These are phyloP conservation scores for Leptinotarsa rubiginosa DNA, from an alignment of 2,888 invertebrate species.

Conservation along the genomic window DNA sequence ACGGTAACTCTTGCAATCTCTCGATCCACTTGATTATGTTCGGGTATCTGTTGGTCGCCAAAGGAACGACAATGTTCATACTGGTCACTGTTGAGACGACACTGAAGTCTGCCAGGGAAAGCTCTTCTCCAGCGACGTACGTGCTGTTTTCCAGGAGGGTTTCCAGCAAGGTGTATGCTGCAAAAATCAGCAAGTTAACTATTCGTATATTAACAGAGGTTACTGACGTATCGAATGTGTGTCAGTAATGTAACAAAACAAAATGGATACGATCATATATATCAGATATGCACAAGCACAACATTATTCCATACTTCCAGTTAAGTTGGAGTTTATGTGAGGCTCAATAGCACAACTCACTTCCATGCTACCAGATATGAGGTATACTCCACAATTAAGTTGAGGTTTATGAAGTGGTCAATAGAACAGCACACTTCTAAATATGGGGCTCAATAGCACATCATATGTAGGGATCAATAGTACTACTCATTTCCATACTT, in stretches of 20 bases:
- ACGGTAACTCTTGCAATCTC: slow-evolving; percentile 50
- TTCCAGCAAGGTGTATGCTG: slow-evolving; percentile 64
- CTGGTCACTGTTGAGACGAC: slow-evolving; percentile 48
- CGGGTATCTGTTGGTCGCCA: slow-evolving; percentile 62
- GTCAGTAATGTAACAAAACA: neutral
- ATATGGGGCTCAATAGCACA: too few relatives aligned
- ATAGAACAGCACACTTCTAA: too few relatives aligned
- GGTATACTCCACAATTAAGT: too few relatives aligned
- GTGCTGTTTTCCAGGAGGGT: slow-evolving; percentile 58
- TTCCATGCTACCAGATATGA: too few relatives aligned
- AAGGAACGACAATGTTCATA: slow-evolving; percentile 61
- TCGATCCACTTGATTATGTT: slow-evolving; percentile 52
- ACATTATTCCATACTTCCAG: too few relatives aligned
- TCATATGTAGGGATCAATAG: too few relatives aligned
- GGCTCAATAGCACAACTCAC: too few relatives aligned
- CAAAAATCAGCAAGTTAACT: slow-evolving; percentile 2
- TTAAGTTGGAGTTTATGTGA: too few relatives aligned
- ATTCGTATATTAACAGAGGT: neutral
- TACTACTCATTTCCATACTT: too few relatives aligned
- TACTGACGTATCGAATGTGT: neutral
- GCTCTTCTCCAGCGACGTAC: slow-evolving; percentile 49
- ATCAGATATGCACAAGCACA: too few relatives aligned
- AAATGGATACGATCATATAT: neutral
- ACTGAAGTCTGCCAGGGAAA: slow-evolving; percentile 54
- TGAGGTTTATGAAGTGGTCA: too few relatives aligned